Evolutionary conservation across 2,797 vertebrate genomes (phyloP).

Genomic region (Agapornis canus): DNA sequence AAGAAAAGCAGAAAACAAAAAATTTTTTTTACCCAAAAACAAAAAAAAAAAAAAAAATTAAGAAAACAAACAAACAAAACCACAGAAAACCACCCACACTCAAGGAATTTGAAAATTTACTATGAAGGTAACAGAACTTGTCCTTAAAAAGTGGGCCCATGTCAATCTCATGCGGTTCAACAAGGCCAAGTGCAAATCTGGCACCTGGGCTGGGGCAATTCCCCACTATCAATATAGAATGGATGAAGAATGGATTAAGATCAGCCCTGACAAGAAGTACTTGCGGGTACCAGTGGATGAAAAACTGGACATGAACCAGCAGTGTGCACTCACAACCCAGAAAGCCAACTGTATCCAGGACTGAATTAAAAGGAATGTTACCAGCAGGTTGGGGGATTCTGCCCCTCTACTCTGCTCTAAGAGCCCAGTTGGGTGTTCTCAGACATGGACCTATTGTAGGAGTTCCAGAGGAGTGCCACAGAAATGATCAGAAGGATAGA

Average conservation of each 20-base stretch:
- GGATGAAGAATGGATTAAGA: not conserved
- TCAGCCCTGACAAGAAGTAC: not conserved
- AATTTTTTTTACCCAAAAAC: not conserved
- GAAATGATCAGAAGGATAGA: not conserved
- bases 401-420: not conserved
- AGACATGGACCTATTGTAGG: not conserved
- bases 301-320: not conserved
- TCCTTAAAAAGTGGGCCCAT: not conserved
- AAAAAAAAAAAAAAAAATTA: not conserved
- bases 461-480: accelerated
- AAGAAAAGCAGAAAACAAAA: not conserved
- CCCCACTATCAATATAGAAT: not conserved
- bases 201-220: accelerated
- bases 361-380: accelerated
- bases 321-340: not conserved
- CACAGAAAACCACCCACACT: not conserved
- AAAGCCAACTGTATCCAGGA: not conserved
- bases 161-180: not conserved
- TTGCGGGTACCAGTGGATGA: not conserved
- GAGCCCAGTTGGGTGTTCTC: not conserved
- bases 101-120: not conserved
- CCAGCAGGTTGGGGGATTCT: not conserved
- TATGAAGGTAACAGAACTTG: not conserved
- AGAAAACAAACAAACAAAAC: not conserved
- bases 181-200: not conserved